Evolutionary conservation across 2,113 vertebrate genomes (phyloP), one percentile per base, ranked within the genome.

Genomic region (Pardalotus punctatus): DNA sequence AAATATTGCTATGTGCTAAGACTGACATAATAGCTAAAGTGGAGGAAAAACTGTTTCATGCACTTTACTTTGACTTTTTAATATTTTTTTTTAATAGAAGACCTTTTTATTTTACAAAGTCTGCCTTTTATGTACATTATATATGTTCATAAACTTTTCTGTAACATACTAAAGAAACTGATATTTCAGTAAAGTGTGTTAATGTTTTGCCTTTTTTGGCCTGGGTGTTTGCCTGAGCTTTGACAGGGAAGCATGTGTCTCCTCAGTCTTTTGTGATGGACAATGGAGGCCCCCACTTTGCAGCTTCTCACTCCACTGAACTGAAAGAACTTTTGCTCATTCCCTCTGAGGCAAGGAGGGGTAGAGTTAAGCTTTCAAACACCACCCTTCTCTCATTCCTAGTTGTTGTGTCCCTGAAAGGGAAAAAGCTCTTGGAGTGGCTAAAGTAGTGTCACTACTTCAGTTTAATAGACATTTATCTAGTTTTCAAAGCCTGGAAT

Each of bases 21-120:
- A 95, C 92, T 92, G 96, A 95, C 57, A 10, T 61, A 70, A 15
- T 77, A 92, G 92, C 95, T 96, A 65, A 97, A 96, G 92, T 56
- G 43, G 95, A 72, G 87, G 35, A 84, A 72, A 87, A 94, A 96
- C 84, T 93, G 78, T 97, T 97, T 94, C 96, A 96, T 98, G 98
- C 98, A 98, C 98, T 98, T 98, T 98, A 98, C 96, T 98, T 98
- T 97, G 96, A 96, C 96, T 98, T 97, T 97, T 97, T 97, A 96
- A 96, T 95, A n/a, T 83, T 97, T 97, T 97, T 97, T 98, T 96
- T 96, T 97, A 94, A 91, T 95, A 95, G 64, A 91, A 85, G 90
- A 97, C 84, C 71, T 97, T 97, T 97, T 98, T 98, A 96, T 98
- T 98, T 98, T 96, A 95, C 84, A 76, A 79, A 96, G 87, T 97